A percentile compares a stretch with the other conserved stretches of the same genome.
These are phyloP conservation scores for Micromys minutus DNA, from an alignment of 2,113 vertebrate genomes.

Conservation along the genomic window DNA sequence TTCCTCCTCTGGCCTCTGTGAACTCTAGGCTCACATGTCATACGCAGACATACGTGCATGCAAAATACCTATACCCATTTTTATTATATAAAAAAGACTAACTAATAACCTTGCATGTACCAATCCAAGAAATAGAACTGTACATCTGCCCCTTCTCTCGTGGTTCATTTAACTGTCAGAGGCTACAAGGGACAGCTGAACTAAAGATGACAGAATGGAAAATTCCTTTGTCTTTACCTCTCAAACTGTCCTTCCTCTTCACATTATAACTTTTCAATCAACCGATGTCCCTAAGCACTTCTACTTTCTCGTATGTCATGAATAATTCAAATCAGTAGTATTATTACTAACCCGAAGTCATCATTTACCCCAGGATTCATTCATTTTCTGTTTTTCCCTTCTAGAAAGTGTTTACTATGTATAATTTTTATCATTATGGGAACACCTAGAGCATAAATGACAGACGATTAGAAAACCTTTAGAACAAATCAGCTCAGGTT, in stretches of 20 bases:
- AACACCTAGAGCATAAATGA: slow-evolving; percentile 20
- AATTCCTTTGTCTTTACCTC: slow-evolving; percentile 51
- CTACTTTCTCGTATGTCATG: slow-evolving; percentile 57
- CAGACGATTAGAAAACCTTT: slow-evolving; percentile 42
- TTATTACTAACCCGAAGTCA: slow-evolving; percentile 65
- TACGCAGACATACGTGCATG: background rate
- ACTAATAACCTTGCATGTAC: background rate
- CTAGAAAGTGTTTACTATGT: slow-evolving; percentile 44
- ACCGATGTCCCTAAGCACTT: slow-evolving; percentile 41
- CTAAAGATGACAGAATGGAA: slow-evolving; percentile 56
- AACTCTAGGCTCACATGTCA: background rate
- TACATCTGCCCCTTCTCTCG: background rate
- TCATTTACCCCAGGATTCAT: slow-evolving; percentile 56
- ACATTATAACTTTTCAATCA: slow-evolving; percentile 63
- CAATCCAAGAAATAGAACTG: background rate
- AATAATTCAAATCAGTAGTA: slow-evolving; percentile 72
- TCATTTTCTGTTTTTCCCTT: slow-evolving; percentile 58
- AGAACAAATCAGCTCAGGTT: background rate
- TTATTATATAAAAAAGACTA: background rate
- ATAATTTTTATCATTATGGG: slow-evolving; percentile 2
- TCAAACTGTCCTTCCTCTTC: slow-evolving; percentile 52
- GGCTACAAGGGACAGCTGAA: slow-evolving; percentile 38
- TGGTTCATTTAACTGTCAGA: slow-evolving; percentile 14
- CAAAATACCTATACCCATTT: background rate
- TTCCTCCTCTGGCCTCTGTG: background rate